These are phyloP conservation scores for Kryptopterus vitreolus DNA, from an alignment of 2,797 vertebrate genomes.

Conservation along the genomic window DNA sequence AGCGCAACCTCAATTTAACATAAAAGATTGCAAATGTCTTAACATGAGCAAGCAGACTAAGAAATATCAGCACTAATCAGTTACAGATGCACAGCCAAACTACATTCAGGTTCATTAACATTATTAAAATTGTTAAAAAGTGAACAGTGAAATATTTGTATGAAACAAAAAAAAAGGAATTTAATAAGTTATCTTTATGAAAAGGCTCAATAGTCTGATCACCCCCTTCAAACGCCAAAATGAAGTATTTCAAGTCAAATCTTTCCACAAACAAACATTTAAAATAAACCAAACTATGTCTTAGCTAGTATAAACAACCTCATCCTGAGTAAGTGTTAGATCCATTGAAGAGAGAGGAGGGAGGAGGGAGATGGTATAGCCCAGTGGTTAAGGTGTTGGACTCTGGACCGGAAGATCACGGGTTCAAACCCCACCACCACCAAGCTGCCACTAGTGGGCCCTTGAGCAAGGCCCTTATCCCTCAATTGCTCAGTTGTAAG, in stretches of 20 bases:
- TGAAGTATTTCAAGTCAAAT: not conserved
- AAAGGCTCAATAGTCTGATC: not conserved
- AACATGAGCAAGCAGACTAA: not conserved
- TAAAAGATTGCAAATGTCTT: not conserved
- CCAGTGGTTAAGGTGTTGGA: too few species aligned
- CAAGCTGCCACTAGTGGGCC: too few species aligned
- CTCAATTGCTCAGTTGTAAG: too few species aligned
- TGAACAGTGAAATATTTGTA: not conserved
- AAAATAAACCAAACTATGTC: not conserved
- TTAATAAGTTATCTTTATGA: not conserved
- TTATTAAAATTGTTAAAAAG: not conserved
- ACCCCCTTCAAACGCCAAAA: not conserved
- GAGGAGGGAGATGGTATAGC: too few species aligned
- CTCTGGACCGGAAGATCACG: too few species aligned
- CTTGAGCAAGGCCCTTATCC: too few species aligned
- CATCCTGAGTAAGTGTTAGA: conserved; percentile 6
- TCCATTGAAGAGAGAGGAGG: too few species aligned
- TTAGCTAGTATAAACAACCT: conserved; percentile 27
- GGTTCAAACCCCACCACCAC: too few species aligned
- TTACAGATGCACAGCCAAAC: not conserved
- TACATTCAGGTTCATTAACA: not conserved
- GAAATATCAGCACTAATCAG: not conserved
- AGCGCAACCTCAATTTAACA: not conserved
- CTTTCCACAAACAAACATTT: not conserved
- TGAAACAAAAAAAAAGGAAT: not conserved